Percentiles rank a stretch among this genome's conserved stretches.
These are phyloP conservation scores for Drosophila niveifrons DNA, from an alignment of 2,888 invertebrate species.

Conservation along the genomic window DNA sequence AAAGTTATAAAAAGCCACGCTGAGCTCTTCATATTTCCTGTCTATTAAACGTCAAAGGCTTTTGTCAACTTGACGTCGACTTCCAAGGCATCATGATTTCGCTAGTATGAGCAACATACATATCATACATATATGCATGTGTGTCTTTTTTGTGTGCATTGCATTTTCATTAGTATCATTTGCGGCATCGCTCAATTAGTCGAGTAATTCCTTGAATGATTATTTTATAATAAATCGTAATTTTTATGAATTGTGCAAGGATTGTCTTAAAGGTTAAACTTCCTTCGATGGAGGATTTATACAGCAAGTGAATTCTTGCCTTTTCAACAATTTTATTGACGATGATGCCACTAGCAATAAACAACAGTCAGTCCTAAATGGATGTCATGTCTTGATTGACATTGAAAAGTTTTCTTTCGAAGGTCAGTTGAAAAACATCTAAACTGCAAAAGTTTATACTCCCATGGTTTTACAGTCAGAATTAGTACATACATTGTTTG, in stretches of 20 bases:
- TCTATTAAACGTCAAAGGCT: conserved; percentile 11
- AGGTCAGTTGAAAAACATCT: no score
- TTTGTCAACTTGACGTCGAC: conserved; percentile 13
- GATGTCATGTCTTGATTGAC: no score
- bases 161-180: background rate
- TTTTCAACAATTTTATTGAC: no score
- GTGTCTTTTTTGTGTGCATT: background rate
- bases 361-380: no score
- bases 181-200: background rate
- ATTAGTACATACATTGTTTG: no score
- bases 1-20: conserved; percentile 56
- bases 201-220: background rate
- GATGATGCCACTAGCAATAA: no score
- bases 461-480: no score
- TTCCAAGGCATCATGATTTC: conserved; percentile 1
- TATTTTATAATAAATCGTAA: background rate
- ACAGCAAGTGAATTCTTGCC: no score
- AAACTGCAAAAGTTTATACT: no score
- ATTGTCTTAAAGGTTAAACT: no score
- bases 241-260: background rate
- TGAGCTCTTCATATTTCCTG: conserved; percentile 21
- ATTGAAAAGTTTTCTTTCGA: no score
- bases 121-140: background rate
- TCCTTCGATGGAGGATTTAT: no score
- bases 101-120: background rate